These are phyloP conservation scores for Rattus norvegicus DNA, from an alignment of 2,113 vertebrate genomes.

Conservation along the genomic window DNA sequence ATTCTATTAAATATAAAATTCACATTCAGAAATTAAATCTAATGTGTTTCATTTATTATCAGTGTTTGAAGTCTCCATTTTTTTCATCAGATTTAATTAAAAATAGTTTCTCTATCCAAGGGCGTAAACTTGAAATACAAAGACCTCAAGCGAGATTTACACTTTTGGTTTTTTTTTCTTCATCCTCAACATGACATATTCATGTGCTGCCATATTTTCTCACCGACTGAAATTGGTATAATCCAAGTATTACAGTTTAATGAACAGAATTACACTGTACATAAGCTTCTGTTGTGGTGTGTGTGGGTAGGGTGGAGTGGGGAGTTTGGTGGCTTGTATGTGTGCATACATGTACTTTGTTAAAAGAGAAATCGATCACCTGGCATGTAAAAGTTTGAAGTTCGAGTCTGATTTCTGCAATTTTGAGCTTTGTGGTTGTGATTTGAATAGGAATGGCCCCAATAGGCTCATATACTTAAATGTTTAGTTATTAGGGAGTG, in stretches of 20 bases:
- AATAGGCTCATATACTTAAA: neutral
- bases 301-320: neutral
- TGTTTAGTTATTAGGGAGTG: neutral
- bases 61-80: neutral
- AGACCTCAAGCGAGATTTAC: neutral
- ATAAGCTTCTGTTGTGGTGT: neutral
- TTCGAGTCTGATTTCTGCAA: neutral
- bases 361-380: neutral
- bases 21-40: constrained; percentile 4
- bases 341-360: neutral
- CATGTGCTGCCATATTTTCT: neutral
- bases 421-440: neutral
- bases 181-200: neutral
- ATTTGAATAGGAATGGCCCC: neutral
- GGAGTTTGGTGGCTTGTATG: neutral
- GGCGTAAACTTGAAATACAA: constrained; percentile 3
- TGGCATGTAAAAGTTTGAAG: neutral
- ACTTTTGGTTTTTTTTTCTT: neutral
- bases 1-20: neutral
- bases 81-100: neutral
- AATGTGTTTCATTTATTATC: constrained; percentile 19
- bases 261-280: neutral
- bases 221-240: neutral
- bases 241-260: neutral
- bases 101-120: neutral